Conservation (phyloP, 2,888 invertebrate genomes). For the Ypsolopha scabrella region DNA sequence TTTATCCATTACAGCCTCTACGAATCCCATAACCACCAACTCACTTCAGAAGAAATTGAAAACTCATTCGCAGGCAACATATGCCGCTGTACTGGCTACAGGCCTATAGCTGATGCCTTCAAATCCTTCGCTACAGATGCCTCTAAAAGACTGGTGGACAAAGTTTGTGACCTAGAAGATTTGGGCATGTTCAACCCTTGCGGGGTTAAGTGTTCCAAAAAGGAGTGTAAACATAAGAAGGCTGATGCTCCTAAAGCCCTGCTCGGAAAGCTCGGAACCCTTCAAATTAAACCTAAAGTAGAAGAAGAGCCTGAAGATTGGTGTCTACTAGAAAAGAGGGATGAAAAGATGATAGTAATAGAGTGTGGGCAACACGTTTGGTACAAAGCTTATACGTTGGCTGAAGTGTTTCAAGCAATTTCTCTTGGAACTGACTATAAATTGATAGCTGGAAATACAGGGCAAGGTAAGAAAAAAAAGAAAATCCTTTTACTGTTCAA, state of each 20-base stretch:
- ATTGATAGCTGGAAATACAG: slow-evolving; percentile 82
- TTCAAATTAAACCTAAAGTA: background rate
- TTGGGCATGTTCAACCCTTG: slow-evolving; percentile 20
- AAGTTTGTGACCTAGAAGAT: slow-evolving; percentile 58
- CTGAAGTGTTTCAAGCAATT: slow-evolving; percentile 55
- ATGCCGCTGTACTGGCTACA: slow-evolving; percentile 83
- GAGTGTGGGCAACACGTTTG: slow-evolving; percentile 30
- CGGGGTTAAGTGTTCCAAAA: slow-evolving; percentile 10
- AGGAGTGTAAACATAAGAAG: background rate
- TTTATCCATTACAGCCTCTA: slow-evolving; percentile 23
- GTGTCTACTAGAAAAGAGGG: background rate
- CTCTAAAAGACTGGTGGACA: slow-evolving; percentile 40
- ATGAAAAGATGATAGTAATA: background rate
- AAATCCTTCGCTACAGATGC: slow-evolving; percentile 76
- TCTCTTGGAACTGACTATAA: slow-evolving; percentile 54
- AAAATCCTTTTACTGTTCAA: no score
- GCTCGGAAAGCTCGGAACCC: background rate
- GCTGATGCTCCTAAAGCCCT: background rate
- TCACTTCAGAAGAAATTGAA: slow-evolving; percentile 76
- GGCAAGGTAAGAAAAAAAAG: slow-evolving; percentile 67
- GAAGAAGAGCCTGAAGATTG: background rate
- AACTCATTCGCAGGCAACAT: slow-evolving; percentile 79
- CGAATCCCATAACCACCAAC: slow-evolving; percentile 22
- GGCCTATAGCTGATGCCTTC: slow-evolving; percentile 81
- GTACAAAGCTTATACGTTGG: slow-evolving; percentile 57